Percentiles rank a stretch among this genome's conserved stretches.
Conservation (phyloP, 2,113 vertebrate genomes). For the Semnornis frantzii region DNA sequence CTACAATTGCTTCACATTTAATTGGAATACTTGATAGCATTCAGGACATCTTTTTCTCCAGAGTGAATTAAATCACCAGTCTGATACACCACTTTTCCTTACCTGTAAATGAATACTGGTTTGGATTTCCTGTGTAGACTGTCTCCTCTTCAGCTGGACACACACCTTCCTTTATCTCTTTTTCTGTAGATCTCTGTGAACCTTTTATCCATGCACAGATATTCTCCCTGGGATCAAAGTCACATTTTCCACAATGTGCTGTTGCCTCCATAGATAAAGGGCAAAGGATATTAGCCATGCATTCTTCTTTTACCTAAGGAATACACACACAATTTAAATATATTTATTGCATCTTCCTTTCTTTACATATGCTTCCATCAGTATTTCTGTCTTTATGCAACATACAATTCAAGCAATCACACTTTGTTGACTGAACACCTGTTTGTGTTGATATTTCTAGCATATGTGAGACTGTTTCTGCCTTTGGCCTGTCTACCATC, state of each 20-base stretch:
- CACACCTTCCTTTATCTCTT: background rate
- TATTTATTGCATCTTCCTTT: background rate
- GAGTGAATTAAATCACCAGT: background rate
- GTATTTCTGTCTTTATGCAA: background rate
- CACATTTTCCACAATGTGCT: slow-evolving; percentile 84
- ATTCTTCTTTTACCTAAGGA: slow-evolving; percentile 74
- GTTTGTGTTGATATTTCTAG: background rate
- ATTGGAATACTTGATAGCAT: background rate
- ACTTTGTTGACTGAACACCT: no score
- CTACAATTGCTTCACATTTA: background rate
- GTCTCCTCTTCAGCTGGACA: slow-evolving; percentile 81
- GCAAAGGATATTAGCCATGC: slow-evolving; percentile 79
- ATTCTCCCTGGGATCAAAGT: slow-evolving; percentile 78
- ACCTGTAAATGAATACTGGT: slow-evolving; percentile 83
- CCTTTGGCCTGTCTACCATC: background rate
- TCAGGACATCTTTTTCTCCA: background rate
- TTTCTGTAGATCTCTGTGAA: background rate
- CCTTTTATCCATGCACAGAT: slow-evolving; percentile 77
- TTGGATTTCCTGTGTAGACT: slow-evolving; percentile 75
- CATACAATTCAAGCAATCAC: background rate
- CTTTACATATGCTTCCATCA: background rate
- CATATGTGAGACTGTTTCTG: background rate
- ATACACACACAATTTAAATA: background rate
- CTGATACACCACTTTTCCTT: background rate
- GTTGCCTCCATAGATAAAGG: slow-evolving; percentile 73